Conservation (phyloP, 2,888 invertebrate species). For the Formica aserva region DNA sequence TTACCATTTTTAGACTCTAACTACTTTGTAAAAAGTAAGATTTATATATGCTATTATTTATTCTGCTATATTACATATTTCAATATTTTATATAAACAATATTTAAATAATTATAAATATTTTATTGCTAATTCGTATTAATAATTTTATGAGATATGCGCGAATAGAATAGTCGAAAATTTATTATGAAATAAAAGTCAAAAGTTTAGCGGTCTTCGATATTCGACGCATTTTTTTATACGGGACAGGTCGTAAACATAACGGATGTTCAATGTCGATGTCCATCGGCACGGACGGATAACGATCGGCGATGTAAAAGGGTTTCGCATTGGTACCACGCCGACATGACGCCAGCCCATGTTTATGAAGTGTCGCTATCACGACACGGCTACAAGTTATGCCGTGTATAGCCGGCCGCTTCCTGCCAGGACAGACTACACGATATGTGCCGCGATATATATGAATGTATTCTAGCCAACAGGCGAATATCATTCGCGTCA, state of each 20-base stretch:
- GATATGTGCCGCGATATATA: conserved; percentile 42
- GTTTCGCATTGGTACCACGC: conserved; percentile 34
- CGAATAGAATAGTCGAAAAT: neutral
- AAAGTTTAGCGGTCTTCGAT: neutral
- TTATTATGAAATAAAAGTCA: neutral
- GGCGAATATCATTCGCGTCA: conserved; percentile 48
- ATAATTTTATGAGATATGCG: neutral
- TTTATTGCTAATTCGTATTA: neutral
- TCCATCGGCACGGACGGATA: conserved; percentile 43
- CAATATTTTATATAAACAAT: neutral
- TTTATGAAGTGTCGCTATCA: conserved; percentile 78
- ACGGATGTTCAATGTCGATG: conserved; percentile 46
- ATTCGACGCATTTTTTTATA: neutral
- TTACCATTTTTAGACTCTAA: no score
- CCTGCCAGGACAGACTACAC: conserved; percentile 51
- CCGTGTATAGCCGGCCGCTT: conserved; percentile 56
- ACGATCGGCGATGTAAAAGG: conserved; percentile 49
- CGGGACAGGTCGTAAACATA: neutral
- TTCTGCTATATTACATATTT: neutral
- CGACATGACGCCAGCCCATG: conserved; percentile 75
- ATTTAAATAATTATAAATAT: neutral
- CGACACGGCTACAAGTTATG: conserved; percentile 70
- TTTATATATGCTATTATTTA: neutral
- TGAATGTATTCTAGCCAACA: conserved; percentile 39
- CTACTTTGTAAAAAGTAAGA: no score